Evolutionary conservation across 2,888 invertebrate genomes (phyloP).

Genomic region (Halictus ligatus): DNA sequence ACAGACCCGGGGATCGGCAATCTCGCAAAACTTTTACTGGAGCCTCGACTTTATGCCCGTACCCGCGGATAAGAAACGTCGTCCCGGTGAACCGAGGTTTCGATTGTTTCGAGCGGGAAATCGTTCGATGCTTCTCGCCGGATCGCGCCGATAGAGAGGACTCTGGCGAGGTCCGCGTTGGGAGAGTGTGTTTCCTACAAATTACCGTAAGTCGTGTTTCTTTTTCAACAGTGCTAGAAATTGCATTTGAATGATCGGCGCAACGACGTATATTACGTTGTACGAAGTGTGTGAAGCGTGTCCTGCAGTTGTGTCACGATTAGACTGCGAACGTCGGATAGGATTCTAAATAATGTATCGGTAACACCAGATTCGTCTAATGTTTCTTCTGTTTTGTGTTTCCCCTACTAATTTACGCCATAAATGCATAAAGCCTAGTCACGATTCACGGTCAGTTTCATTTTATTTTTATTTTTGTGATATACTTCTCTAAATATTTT

Average conservation of each 20-base stretch:
- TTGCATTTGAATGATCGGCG: neutral
- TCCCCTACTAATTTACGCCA: too few relatives aligned
- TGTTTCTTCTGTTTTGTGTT: too few relatives aligned
- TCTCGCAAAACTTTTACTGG: slow-evolving; percentile 6
- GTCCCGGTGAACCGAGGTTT: neutral
- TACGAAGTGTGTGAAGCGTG: too few relatives aligned
- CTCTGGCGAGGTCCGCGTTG: neutral
- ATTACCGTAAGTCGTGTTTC: neutral
- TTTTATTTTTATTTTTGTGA: neutral
- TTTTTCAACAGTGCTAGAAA: neutral
- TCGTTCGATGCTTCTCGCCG: neutral
- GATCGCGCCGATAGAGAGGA: neutral
- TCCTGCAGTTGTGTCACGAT: too few relatives aligned
- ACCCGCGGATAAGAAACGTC: neutral
- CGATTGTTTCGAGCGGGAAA: neutral
- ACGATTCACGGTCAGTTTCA: too few relatives aligned
- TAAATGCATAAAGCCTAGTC: too few relatives aligned
- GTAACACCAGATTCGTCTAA: too few relatives aligned
- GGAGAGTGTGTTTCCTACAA: neutral
- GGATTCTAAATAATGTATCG: too few relatives aligned
- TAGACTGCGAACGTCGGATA: too few relatives aligned
- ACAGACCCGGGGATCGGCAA: neutral
- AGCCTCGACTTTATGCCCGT: neutral
- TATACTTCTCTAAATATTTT: neutral
- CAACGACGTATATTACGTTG: too few relatives aligned